These are phyloP conservation scores for Caretta caretta DNA, from an alignment of 2,113 vertebrate genomes.

Conservation along the genomic window DNA sequence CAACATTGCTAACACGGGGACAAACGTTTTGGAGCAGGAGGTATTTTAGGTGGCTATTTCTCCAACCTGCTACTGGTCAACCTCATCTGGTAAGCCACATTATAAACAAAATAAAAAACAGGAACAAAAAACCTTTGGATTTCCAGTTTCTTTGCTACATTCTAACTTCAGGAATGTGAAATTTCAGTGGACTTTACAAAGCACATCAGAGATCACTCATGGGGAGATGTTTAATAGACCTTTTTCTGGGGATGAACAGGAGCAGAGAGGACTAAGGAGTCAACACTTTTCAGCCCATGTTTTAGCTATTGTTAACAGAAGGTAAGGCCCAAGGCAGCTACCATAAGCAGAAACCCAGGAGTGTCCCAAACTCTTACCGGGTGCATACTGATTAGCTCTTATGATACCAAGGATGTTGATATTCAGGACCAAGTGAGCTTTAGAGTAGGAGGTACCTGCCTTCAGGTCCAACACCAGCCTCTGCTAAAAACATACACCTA, in stretches of 20 bases:
- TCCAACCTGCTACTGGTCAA: slow-evolving; percentile 7
- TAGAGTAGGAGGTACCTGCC: slow-evolving; percentile 48
- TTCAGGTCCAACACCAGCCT: slow-evolving; percentile 70
- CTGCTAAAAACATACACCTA: slow-evolving; percentile 66
- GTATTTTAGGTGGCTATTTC: accelerated
- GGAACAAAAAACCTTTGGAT: slow-evolving; percentile 46
- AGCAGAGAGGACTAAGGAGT: slow-evolving; percentile 28
- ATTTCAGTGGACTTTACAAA: slow-evolving; percentile 54
- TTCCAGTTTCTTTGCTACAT: slow-evolving; percentile 71
- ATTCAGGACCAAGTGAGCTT: slow-evolving; percentile 56
- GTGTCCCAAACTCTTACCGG: slow-evolving; percentile 45
- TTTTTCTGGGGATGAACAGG: background rate
- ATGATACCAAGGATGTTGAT: slow-evolving; percentile 42
- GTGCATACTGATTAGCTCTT: slow-evolving; percentile 41
- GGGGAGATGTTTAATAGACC: background rate
- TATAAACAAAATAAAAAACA: background rate
- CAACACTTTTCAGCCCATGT: background rate
- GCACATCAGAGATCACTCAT: slow-evolving; percentile 14
- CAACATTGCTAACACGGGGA: background rate
- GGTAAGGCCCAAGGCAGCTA: slow-evolving; percentile 71
- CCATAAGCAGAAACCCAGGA: slow-evolving; percentile 48
- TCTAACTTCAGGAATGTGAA: slow-evolving; percentile 69
- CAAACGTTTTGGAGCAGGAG: background rate
- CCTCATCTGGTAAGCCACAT: background rate
- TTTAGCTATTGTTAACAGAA: slow-evolving; percentile 41